Conservation (phyloP, 2,113 vertebrate species). For the Genyomyrus donnyi region DNA sequence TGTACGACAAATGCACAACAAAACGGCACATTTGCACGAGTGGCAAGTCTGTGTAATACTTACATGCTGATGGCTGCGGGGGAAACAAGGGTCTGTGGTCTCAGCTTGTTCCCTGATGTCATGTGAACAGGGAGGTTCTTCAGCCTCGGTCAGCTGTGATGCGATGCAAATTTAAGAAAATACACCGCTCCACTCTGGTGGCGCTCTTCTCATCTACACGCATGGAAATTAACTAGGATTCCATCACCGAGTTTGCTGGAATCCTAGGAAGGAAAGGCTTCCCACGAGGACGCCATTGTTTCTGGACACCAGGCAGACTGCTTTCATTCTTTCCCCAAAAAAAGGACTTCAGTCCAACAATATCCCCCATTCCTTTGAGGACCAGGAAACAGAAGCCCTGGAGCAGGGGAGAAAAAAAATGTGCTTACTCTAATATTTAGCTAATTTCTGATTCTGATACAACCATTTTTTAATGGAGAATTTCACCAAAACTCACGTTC, state of each 20-base stretch:
- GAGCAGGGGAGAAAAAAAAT: neutral
- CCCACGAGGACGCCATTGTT: conserved; percentile 1
- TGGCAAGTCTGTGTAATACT: neutral
- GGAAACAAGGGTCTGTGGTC: neutral
- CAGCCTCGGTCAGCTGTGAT: conserved; percentile 5
- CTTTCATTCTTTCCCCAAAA: neutral
- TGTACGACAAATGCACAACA: neutral
- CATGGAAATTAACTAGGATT: neutral
- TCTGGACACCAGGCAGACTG: neutral
- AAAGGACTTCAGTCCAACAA: neutral
- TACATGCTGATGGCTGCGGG: neutral
- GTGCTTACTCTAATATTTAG: neutral
- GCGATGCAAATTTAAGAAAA: conserved; percentile 14
- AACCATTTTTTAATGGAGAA: neutral
- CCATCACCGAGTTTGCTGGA: neutral
- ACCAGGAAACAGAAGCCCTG: neutral
- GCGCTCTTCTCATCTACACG: neutral
- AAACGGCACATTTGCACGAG: neutral
- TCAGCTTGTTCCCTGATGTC: neutral
- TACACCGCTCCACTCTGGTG: neutral
- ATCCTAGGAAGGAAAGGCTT: conserved; percentile 6
- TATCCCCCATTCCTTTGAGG: conserved; percentile 10
- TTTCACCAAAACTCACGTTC: neutral
- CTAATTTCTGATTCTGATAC: neutral
- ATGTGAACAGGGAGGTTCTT: neutral